Evolutionary conservation across 2,888 invertebrate species (phyloP).

Genomic region (Oasisia sp.): DNA sequence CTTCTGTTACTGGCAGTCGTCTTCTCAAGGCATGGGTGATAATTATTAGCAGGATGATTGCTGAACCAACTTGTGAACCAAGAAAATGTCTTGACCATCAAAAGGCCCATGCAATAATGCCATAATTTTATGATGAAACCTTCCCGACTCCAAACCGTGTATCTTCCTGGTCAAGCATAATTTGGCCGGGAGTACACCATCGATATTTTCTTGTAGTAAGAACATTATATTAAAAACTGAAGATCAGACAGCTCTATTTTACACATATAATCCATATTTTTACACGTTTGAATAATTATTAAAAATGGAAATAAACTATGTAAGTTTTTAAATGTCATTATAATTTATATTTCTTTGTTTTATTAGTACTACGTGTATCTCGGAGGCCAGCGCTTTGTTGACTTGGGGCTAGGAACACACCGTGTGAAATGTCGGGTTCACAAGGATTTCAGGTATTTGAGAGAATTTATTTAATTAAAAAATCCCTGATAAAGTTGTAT

Average conservation of each 20-base stretch:
- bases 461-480: not conserved
- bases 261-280: not conserved
- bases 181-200: too few relatives aligned
- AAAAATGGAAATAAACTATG: not conserved
- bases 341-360: not conserved
- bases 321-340: not conserved
- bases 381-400: conserved; percentile 57
- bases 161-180: too few relatives aligned
- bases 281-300: not conserved
- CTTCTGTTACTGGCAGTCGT: too few relatives aligned
- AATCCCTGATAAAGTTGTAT: not conserved
- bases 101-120: too few relatives aligned
- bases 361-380: conserved; percentile 53
- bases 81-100: too few relatives aligned
- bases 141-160: too few relatives aligned
- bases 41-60: too few relatives aligned
- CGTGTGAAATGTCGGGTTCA: conserved; percentile 60
- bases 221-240: not conserved
- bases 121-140: too few relatives aligned
- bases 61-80: too few relatives aligned
- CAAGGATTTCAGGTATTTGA: conserved; percentile 51
- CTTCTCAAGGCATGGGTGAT: too few relatives aligned
- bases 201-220: too few relatives aligned
- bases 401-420: conserved; percentile 61
- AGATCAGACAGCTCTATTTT: not conserved